Evolutionary conservation across 2,888 invertebrate genomes (phyloP), one percentile per base, ranked within the genome.

Genomic region (Matsumyia berberina): DNA sequence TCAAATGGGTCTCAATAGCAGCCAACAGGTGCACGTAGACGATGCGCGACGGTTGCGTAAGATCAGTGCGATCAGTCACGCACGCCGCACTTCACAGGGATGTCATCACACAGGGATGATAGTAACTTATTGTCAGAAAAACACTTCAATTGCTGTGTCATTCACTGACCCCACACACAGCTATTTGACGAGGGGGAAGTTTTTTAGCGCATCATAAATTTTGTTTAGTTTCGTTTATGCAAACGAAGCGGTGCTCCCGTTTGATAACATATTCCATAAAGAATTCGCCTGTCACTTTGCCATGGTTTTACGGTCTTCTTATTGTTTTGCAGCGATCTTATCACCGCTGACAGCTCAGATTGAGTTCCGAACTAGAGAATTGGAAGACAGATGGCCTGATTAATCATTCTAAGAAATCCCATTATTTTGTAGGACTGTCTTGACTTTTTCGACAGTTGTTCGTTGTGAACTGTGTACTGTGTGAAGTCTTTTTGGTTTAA

Each of bases 231-330:
- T n/a, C 2, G 24, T 55, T 29, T 67, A 67, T 76, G 76, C 58
- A 67, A 67, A 67, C 76, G 67, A 76, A 67, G 76, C 76, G 76
- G 76, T 67, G 42, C 35, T 57, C 19, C 17, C 51, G 58, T 67
- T 76, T 76, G 66, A 76, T 42, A 76, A 42, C 58, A n/a, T 46
- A 8, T 74, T 35, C 15, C 5, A 46, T 29, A 64, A 55, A 55
- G 35, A 58, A 19, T 55, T 55, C 37, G 11, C 29, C 24, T 46
- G 19, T 31, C 46, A 46, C 9, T 62, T 17, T 15, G 37, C 15
- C 6, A 12, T 33, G 5, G 55, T 37, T 66, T 67, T 60, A 77
- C 60, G 51, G 39, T 57, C 62, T n/a, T 62, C 29, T 57, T 66
- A 29, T 64, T 24, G 44, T 55, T 44, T 53, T 17, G 12, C 11